A percentile compares a stretch with the other conserved stretches of the same genome.
Conservation (phyloP, 2,113 vertebrate genomes). For the Stigmatopora argus region DNA sequence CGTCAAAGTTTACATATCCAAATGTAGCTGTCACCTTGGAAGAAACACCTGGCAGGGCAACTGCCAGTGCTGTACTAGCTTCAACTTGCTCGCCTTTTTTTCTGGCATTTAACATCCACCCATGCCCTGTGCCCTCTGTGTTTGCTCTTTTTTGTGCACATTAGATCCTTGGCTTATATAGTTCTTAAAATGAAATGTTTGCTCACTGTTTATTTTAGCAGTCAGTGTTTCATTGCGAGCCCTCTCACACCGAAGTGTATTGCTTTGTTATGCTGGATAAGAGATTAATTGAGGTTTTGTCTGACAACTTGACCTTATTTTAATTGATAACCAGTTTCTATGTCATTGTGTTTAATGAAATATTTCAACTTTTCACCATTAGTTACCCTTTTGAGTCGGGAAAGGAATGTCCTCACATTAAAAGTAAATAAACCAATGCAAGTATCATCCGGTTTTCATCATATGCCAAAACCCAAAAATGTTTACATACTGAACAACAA, state of each 20-base stretch:
- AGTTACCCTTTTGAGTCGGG: background rate
- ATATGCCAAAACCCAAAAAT: no score
- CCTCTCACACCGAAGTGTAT: background rate
- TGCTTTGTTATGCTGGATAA: background rate
- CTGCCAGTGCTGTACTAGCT: slow-evolving; percentile 12
- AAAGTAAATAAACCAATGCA: no score
- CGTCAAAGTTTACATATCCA: slow-evolving; percentile 25
- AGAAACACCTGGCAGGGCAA: slow-evolving; percentile 20
- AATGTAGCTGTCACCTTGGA: slow-evolving; percentile 29
- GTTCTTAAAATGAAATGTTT: background rate
- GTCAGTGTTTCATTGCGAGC: background rate
- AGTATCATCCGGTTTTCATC: no score
- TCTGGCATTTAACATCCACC: slow-evolving; percentile 2
- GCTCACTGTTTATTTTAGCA: background rate
- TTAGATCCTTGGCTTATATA: background rate
- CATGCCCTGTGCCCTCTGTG: background rate
- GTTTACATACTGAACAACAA: no score
- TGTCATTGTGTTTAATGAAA: background rate
- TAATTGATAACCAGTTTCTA: background rate
- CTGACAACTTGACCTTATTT: background rate
- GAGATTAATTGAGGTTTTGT: background rate
- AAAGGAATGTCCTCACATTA: background rate
- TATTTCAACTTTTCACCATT: background rate
- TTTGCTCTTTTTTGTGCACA: background rate
- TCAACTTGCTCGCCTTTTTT: slow-evolving; percentile 7